A percentile compares a stretch with the other conserved stretches of the same genome.
These are phyloP conservation scores for Phallusia fumigata DNA, from an alignment of 23 tunicate genomes.

Conservation along the genomic window DNA sequence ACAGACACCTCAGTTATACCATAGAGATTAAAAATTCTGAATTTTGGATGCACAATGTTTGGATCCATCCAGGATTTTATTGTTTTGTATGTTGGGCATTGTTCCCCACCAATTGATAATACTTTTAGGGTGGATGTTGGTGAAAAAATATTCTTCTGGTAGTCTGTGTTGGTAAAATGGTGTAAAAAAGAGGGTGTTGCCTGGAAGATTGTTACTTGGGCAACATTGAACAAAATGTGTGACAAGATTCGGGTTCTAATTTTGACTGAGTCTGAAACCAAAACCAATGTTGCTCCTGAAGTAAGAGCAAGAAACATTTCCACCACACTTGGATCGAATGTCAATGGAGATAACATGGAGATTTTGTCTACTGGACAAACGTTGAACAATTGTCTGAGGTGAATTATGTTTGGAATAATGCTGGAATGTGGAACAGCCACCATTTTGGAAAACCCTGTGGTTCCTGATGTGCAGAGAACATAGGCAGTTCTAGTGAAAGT, in stretches of 20 bases:
- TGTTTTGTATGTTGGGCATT: constrained; percentile 62
- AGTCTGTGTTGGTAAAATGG: constrained; percentile 26
- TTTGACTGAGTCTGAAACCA: constrained; percentile 29
- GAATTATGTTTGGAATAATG: constrained; percentile 73
- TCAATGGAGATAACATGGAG: constrained; percentile 73
- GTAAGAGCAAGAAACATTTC: constrained; percentile 70
- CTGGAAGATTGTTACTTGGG: constrained; percentile 64
- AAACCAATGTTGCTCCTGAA: constrained; percentile 55
- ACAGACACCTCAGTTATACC: constrained; percentile 96
- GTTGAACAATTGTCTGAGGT: constrained; percentile 34
- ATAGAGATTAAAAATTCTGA: constrained; percentile 61
- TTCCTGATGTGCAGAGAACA: constrained; percentile 69
- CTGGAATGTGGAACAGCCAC: constrained; percentile 65
- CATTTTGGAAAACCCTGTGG: constrained; percentile 70
- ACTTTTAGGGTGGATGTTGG: constrained; percentile 36
- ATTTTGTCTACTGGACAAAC: constrained; percentile 40
- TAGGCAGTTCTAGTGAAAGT: constrained; percentile 31
- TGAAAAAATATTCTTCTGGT: constrained; percentile 28
- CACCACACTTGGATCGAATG: constrained; percentile 83
- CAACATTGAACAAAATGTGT: constrained; percentile 35
- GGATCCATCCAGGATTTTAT: constrained; percentile 45
- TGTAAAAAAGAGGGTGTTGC: constrained; percentile 61
- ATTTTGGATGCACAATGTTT: not conserved
- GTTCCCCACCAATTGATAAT: constrained; percentile 78
- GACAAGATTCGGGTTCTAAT: constrained; percentile 1